Evolutionary conservation across 1,140 invertebrate genomes (phyloP), one percentile per base, ranked within the genome.

Genomic region (Neotoxoptera formosana): DNA sequence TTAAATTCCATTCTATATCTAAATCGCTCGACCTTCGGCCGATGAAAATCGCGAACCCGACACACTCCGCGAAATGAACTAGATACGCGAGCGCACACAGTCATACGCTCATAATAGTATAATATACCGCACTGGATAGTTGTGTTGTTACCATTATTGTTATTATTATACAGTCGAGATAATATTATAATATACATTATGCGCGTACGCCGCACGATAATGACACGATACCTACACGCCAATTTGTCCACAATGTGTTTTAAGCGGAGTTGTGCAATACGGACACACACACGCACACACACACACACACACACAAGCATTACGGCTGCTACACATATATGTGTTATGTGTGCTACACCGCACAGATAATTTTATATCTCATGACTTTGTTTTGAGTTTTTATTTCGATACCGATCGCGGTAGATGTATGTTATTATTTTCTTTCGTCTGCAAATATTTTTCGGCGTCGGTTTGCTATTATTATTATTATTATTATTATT

Each of bases 181-280:
- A 86, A 47, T 87, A 87, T 87, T 45, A 25, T 41, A 21, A 83
- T 41, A 25, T 84, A 84, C 83, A 45, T n/a, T 23, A 36, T 36
- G 6, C 21, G 81, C 81, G 34, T 83, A 34, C 36, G 21, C 36
- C 25, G 30, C 45, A 87, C 84, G 84, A 87, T 87, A 87, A 87
- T 87, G 84, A 87, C 45, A 87, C 84, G 84, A 87, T 48, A 87
- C 45, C 30, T 47, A 87, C 45, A 87, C 84, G n/a, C 84, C 84
- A 87, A 87, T 87, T 87, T 47, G 84, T 87, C 84, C 9, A 45
- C 84, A 48, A 47, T 87, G 84, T 87, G 30, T 87, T 87, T 87
- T 48, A 48, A 87, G 45, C 84, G 8, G 23, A 8, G 17, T 87
- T 87, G 30, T 87, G 45, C 84, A 87, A 47, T 20, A 36, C 23